Conservation (phyloP, 2,113 vertebrate species). For the Brachionichthys hirsutus region DNA sequence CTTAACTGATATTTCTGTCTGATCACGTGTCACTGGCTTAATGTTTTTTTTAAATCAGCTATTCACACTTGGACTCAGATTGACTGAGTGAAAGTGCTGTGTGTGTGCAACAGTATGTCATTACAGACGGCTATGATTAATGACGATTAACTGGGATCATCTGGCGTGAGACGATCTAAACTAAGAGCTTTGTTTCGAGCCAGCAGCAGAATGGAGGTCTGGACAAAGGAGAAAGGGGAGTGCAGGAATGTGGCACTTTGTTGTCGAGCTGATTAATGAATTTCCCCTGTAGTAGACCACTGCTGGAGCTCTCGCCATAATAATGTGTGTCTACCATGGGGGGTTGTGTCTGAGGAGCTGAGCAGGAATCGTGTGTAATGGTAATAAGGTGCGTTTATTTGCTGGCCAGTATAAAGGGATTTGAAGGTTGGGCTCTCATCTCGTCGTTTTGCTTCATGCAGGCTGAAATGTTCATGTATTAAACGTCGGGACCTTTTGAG, state of each 20-base stretch:
- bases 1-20: too few species aligned
- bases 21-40: background rate
- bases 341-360: constrained; percentile 21
- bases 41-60: background rate
- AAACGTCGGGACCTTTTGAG: background rate
- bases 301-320: too few species aligned
- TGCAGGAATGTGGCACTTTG: constrained; percentile 64
- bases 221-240: constrained; percentile 48
- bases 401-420: too few species aligned
- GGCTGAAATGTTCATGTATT: background rate
- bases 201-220: constrained; percentile 5
- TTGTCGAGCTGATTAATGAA: constrained; percentile 66
- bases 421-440: too few species aligned
- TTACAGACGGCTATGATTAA: background rate
- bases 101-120: background rate
- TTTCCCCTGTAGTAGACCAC: constrained; percentile 43
- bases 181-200: constrained; percentile 1
- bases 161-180: too few species aligned
- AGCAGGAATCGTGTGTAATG: background rate
- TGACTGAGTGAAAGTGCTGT: background rate
- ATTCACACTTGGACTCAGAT: too few species aligned
- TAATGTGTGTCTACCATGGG: constrained; percentile 18
- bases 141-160: background rate
- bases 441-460: too few species aligned
- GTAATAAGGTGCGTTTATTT: constrained; percentile 19